These are phyloP conservation scores for Sanderia malayensis DNA, from an alignment of 30 jellyfish, hydroid and myxozoan genomes.

Conservation along the genomic window DNA sequence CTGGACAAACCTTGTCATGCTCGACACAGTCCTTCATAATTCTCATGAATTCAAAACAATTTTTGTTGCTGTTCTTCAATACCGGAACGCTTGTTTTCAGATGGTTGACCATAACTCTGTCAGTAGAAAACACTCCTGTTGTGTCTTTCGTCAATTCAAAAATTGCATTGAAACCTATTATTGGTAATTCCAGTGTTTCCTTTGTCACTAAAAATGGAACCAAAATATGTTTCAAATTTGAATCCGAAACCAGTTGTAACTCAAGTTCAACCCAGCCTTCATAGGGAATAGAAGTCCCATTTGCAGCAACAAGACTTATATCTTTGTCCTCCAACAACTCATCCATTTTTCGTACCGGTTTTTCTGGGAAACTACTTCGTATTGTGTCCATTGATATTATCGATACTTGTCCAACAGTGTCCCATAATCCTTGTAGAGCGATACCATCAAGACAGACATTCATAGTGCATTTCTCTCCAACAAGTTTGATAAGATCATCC, in stretches of 20 bases:
- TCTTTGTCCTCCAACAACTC: conserved; percentile 6
- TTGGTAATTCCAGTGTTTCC: too few species aligned
- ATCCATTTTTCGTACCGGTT: neutral
- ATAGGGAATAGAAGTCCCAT: conserved; percentile 37
- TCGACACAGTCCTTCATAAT: too few species aligned
- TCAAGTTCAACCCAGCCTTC: conserved; percentile 17
- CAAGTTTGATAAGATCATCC: conserved; percentile 8
- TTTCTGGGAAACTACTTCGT: conserved; percentile 8
- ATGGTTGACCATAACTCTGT: too few species aligned
- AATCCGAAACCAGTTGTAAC: neutral
- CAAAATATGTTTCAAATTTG: neutral
- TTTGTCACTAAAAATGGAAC: conserved; percentile 28
- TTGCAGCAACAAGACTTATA: conserved; percentile 17
- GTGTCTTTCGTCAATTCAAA: too few species aligned
- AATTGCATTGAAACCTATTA: too few species aligned
- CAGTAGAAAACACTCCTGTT: too few species aligned
- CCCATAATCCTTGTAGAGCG: conserved; percentile 34
- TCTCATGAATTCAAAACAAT: too few species aligned
- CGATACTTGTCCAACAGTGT: conserved; percentile 49
- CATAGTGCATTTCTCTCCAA: conserved; percentile 25
- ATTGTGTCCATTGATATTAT: conserved; percentile 6
- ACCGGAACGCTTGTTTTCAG: too few species aligned
- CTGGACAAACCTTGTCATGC: too few species aligned
- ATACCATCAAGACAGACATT: neutral
- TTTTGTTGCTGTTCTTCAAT: too few species aligned